phyloP scores from a whole-genome alignment of 2,797 vertebrate genomes.

The Gymnodraco acuticeps region DNA sequence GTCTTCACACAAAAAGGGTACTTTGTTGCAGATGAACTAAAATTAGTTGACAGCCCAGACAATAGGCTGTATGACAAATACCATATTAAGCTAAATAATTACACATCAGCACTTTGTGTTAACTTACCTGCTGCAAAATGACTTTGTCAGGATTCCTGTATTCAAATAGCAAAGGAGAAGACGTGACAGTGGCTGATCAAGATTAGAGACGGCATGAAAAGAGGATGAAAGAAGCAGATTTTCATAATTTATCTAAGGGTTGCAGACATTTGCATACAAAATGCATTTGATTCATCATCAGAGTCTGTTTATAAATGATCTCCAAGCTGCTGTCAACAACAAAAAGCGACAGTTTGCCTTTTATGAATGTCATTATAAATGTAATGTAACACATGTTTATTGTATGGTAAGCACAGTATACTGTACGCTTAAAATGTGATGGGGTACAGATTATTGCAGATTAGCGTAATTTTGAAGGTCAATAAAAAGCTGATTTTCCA shows the following conservation, averaged over 20 bases:
- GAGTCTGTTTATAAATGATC: slow-evolving; percentile 24
- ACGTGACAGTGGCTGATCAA: background rate
- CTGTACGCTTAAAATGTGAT: background rate
- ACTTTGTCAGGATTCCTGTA: slow-evolving; percentile 19
- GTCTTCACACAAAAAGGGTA: no score
- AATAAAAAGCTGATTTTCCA: background rate
- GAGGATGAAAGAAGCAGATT: slow-evolving; percentile 25
- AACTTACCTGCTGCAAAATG: slow-evolving; percentile 11
- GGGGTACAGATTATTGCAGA: background rate
- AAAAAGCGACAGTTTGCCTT: background rate
- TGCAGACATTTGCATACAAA: slow-evolving; percentile 24
- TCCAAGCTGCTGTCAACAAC: slow-evolving; percentile 12
- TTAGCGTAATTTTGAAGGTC: background rate
- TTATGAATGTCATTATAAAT: background rate
- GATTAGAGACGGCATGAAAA: slow-evolving; percentile 18
- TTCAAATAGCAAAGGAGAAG: background rate
- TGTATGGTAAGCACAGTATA: background rate
- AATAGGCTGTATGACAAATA: background rate
- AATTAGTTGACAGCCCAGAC: no score
- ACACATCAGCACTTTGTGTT: background rate
- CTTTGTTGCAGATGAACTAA: no score
- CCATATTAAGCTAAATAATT: background rate
- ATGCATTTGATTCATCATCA: slow-evolving; percentile 20
- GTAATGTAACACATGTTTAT: background rate
- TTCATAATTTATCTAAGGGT: slow-evolving; percentile 18